Conservation (phyloP, 2,113 vertebrate genomes). For the Elgaria multicarinata region DNA sequence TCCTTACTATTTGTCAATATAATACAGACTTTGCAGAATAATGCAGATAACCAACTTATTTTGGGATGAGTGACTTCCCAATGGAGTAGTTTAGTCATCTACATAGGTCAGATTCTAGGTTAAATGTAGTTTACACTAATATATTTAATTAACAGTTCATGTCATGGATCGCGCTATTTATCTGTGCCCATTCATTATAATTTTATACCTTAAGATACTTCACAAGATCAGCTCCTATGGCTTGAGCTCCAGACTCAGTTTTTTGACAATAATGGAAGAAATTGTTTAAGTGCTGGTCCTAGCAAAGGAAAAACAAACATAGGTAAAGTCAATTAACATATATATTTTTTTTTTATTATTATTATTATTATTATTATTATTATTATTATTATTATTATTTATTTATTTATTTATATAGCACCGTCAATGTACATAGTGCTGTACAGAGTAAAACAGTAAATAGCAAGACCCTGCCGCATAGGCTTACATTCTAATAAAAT, state of each 20-base stretch:
- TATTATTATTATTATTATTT: no score
- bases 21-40: not conserved
- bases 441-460: no score
- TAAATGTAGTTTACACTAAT: not conserved
- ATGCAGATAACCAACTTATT: not conserved
- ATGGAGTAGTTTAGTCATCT: not conserved
- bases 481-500: no score
- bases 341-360: no score
- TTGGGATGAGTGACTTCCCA: not conserved
- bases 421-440: no score
- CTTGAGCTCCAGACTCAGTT: slow-evolving; percentile 81
- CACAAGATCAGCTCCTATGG: slow-evolving; percentile 89
- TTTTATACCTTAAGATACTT: slow-evolving; percentile 95
- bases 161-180: not conserved
- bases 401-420: no score
- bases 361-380: no score
- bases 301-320: slow-evolving; percentile 35
- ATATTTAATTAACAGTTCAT: not conserved
- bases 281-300: slow-evolving; percentile 99
- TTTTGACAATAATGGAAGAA: slow-evolving; percentile 97
- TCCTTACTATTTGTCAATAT: not conserved
- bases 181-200: not conserved
- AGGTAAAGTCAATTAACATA: slow-evolving; percentile 22
- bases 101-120: not conserved
- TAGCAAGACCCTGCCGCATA: no score